A percentile compares a stretch with the other conserved stretches of the same genome.
phyloP scores from a whole-genome alignment of 2,888 invertebrate species.

The Napeogenes sylphis region DNA sequence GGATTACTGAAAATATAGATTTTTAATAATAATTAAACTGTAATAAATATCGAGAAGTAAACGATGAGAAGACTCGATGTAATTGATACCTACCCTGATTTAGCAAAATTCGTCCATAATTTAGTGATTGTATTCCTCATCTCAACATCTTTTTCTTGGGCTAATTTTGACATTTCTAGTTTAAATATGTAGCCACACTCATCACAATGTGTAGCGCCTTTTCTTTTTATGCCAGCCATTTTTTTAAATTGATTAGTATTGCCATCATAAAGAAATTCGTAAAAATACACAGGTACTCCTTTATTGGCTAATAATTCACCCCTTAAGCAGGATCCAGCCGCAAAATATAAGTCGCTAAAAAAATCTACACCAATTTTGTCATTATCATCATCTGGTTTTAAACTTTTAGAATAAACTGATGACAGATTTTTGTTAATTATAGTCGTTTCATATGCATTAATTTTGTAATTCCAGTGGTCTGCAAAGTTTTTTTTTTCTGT shows the following conservation, averaged over 20 bases:
- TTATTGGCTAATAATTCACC: constrained; percentile 35
- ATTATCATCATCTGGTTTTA: constrained; percentile 31
- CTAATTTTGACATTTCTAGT: constrained; percentile 21
- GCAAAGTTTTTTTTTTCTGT: constrained; percentile 39
- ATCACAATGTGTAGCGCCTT: constrained; percentile 49
- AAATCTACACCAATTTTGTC: constrained; percentile 42
- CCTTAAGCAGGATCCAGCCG: constrained; percentile 40
- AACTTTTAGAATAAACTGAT: constrained; percentile 29
- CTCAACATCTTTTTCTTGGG: constrained; percentile 32
- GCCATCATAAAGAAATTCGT: constrained; percentile 49
- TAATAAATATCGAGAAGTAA: too few relatives aligned
- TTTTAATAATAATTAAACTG: too few relatives aligned
- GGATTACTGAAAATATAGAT: too few relatives aligned
- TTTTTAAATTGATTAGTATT: constrained; percentile 40
- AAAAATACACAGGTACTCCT: constrained; percentile 42
- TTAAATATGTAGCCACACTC: constrained; percentile 32
- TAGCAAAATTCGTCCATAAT: constrained; percentile 54
- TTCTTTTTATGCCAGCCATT: constrained; percentile 33
- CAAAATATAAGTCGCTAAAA: constrained; percentile 48
- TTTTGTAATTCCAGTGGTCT: constrained; percentile 36
- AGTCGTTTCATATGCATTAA: constrained; percentile 33
- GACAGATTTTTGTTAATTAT: constrained; percentile 32
- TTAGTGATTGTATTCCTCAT: constrained; percentile 37
- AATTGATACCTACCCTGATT: constrained; percentile 43
- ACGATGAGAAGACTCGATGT: too few relatives aligned